Percentiles rank a stretch among this genome's conserved stretches.
These are phyloP conservation scores for Dinomys branickii DNA, from an alignment of 2,113 vertebrate species.

Conservation along the genomic window DNA sequence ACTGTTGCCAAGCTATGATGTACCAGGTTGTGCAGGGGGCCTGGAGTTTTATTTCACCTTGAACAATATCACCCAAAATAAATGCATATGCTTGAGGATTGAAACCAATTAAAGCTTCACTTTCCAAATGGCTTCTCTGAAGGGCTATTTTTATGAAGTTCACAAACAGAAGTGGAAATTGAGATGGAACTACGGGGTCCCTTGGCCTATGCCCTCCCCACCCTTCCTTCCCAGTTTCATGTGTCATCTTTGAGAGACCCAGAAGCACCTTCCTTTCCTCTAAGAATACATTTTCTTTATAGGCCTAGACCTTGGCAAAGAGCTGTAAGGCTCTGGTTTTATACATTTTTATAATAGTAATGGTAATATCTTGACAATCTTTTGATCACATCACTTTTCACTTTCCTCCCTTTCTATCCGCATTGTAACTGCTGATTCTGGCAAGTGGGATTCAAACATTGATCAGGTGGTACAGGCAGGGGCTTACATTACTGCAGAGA, in stretches of 20 bases:
- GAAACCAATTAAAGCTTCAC: not conserved
- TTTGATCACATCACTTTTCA: not conserved
- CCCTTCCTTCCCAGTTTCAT: not conserved
- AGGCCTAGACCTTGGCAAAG: not conserved
- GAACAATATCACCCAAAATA: not conserved
- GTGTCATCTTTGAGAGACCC: not conserved
- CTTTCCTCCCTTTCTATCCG: not conserved
- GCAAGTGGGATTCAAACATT: not conserved
- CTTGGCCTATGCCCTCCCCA: not conserved
- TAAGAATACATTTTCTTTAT: not conserved
- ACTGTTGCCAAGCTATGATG: not conserved
- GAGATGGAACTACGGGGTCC: not conserved
- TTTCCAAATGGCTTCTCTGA: conserved; percentile 6
- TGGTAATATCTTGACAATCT: not conserved
- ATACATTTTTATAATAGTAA: not conserved
- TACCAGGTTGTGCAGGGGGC: not conserved
- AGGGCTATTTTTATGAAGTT: not conserved
- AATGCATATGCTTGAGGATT: not conserved
- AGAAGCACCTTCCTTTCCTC: not conserved
- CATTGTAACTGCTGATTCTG: not conserved
- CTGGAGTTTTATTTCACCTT: not conserved
- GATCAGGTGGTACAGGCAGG: not conserved
- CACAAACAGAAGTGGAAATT: not conserved
- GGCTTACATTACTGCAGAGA: not conserved
- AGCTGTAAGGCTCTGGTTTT: not conserved